phyloP scores from a whole-genome alignment of 2,888 invertebrate genomes.

The Branchellion lobata region DNA sequence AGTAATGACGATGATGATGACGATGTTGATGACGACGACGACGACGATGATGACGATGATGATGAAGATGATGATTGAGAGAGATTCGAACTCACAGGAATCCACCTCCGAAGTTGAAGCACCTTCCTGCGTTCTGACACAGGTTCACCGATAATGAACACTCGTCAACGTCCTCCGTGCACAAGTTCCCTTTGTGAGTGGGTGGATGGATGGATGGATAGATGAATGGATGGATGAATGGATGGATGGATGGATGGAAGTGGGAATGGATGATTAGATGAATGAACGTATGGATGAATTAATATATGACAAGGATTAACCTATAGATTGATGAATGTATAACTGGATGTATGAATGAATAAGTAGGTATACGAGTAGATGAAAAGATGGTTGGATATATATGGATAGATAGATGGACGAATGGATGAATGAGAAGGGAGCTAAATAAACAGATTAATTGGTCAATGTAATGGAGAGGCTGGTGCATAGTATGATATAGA shows the following conservation, averaged over 20 bases:
- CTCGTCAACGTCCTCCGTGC: slow-evolving; percentile 12
- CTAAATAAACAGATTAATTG: too few relatives aligned
- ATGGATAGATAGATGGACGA: too few relatives aligned
- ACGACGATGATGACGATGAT: too few relatives aligned
- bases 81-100: not conserved
- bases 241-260: not conserved
- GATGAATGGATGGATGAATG: not conserved
- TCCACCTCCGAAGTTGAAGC: not conserved
- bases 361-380: not conserved
- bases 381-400: too few relatives aligned
- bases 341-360: not conserved
- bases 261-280: not conserved
- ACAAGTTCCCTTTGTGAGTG: not conserved
- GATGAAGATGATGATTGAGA: too few relatives aligned
- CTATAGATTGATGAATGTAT: not conserved
- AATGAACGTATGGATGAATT: not conserved
- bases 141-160: not conserved
- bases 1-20: too few relatives aligned
- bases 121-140: not conserved
- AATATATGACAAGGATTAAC: not conserved
- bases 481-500: too few relatives aligned
- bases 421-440: too few relatives aligned
- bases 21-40: too few relatives aligned
- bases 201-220: not conserved
- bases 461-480: too few relatives aligned